phyloP scores from a whole-genome alignment of 1,140 invertebrate species.

The Drosophila rufa region DNA sequence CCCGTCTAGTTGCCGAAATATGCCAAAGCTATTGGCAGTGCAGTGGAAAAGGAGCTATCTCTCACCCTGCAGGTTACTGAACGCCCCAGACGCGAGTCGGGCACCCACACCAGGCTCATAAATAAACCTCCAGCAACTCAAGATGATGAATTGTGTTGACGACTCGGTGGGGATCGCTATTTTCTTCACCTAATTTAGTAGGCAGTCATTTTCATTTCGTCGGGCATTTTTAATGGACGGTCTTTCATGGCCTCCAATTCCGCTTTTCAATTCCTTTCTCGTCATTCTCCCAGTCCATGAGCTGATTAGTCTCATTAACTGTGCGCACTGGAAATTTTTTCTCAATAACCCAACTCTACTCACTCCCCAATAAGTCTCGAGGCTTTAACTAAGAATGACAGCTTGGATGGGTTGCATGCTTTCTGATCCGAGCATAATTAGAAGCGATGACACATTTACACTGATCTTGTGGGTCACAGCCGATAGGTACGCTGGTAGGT shows the following conservation, averaged over 20 bases:
- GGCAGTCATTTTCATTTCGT: slow-evolving; percentile 11
- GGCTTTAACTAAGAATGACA: not conserved
- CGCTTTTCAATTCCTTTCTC: not conserved
- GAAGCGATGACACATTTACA: not conserved
- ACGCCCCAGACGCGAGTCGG: not conserved
- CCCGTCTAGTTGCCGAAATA: slow-evolving; percentile 8
- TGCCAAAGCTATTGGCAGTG: not conserved
- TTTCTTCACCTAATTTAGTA: slow-evolving; percentile 24
- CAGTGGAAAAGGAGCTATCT: not conserved
- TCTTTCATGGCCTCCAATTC: slow-evolving; percentile 7
- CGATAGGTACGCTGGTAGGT: slow-evolving; percentile 30
- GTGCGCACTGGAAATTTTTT: slow-evolving; percentile 13
- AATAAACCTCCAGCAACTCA: slow-evolving; percentile 50
- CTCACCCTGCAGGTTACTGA: slow-evolving; percentile 7
- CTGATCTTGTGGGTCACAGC: not conserved
- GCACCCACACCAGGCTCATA: slow-evolving; percentile 28
- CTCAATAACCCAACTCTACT: slow-evolving; percentile 33
- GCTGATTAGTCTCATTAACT: slow-evolving; percentile 65
- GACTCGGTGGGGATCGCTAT: slow-evolving; percentile 63
- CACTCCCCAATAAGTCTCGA: not conserved
- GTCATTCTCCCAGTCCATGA: slow-evolving; percentile 15
- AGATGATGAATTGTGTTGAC: slow-evolving; percentile 77
- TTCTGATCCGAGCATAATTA: not conserved
- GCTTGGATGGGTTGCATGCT: not conserved
- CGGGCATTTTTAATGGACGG: slow-evolving; percentile 5